Conservation (phyloP, 2,797 vertebrate species). For the Tarsius wallacei region DNA sequence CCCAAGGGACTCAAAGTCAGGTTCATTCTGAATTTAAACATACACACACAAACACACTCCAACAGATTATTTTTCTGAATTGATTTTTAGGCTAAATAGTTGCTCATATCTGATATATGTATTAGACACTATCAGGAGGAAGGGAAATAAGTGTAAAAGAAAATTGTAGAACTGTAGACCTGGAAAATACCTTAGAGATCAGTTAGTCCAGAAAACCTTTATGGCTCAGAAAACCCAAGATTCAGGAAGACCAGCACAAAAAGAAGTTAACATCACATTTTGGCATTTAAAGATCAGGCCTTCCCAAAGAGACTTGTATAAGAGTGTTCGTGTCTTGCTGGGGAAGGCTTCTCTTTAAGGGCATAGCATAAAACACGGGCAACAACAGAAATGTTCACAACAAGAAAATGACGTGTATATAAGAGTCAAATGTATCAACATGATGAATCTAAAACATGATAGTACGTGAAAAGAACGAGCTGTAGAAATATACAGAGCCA, state of each 20-base stretch:
- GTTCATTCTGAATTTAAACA: constrained; percentile 63
- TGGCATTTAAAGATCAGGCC: constrained; percentile 13
- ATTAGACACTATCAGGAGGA: background rate
- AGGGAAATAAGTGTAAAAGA: background rate
- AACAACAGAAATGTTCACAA: background rate
- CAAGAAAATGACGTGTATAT: background rate
- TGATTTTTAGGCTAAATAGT: constrained; percentile 47
- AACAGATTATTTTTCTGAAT: constrained; percentile 37
- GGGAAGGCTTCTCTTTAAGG: background rate
- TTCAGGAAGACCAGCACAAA: constrained; percentile 52
- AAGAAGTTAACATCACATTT: background rate
- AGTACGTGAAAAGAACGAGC: constrained; percentile 22
- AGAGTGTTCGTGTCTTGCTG: background rate
- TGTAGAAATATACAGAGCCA: background rate
- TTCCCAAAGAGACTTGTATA: background rate
- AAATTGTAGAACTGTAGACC: background rate
- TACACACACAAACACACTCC: background rate
- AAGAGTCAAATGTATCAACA: background rate
- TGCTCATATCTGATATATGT: background rate
- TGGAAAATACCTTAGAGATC: background rate
- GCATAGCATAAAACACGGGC: background rate
- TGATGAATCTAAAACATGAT: background rate
- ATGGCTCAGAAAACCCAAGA: background rate
- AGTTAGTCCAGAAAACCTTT: background rate
- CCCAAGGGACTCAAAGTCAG: constrained; percentile 28